Percentiles rank a stretch among this genome's conserved stretches.
Conservation (phyloP, 2,113 vertebrate species). For the Dicrurus megarhynchus region DNA sequence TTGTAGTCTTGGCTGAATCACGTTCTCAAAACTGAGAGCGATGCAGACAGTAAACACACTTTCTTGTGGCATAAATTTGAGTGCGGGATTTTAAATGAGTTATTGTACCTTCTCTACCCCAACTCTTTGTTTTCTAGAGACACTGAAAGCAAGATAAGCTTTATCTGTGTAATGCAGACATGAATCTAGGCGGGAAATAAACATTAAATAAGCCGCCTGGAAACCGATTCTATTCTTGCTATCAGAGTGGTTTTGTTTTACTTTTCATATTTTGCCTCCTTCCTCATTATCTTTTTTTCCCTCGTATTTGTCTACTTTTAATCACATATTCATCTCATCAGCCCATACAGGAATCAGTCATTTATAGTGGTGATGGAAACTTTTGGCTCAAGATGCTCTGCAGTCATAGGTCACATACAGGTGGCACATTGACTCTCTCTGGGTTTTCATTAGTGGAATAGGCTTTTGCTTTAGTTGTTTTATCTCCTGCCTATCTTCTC, state of each 20-base stretch:
- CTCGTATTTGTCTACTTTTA: background rate
- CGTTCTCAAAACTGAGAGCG: rapidly evolving
- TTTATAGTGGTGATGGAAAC: background rate
- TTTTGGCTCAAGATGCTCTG: background rate
- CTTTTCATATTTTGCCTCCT: background rate
- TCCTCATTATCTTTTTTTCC: background rate
- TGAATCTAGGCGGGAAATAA: background rate
- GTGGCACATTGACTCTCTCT: background rate
- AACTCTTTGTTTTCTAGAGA: background rate
- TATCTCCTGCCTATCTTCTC: background rate
- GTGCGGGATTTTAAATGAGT: background rate
- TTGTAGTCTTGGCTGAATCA: background rate
- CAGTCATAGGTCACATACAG: background rate
- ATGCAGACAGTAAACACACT: background rate
- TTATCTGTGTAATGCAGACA: background rate
- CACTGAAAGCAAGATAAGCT: background rate
- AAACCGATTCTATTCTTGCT: background rate
- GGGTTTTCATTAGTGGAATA: background rate
- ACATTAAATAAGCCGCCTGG: background rate
- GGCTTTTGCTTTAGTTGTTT: background rate
- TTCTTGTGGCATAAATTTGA: background rate
- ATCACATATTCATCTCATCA: background rate
- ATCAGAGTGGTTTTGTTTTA: background rate
- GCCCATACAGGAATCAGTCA: background rate
- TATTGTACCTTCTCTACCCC: background rate